Percentiles rank a stretch among this genome's conserved stretches.
These are phyloP conservation scores for Apostichopus leukothele DNA, from an alignment of 53 echinoderm and acorn worm species.

Conservation along the genomic window DNA sequence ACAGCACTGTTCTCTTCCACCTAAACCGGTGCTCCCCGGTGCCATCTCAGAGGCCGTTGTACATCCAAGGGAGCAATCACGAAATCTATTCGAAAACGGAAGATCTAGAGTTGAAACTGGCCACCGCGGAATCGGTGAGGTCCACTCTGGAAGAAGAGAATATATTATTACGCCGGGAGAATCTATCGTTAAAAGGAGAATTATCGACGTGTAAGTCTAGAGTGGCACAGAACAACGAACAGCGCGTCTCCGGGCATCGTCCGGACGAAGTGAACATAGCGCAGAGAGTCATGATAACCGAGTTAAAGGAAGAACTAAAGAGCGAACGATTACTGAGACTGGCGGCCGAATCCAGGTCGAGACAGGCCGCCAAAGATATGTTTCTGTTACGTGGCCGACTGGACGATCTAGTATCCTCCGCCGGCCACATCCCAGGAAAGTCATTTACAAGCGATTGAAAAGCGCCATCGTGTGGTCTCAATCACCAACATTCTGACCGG, in stretches of 20 bases:
- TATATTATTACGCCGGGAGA: not conserved
- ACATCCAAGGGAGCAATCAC: not conserved
- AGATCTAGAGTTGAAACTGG: conserved; percentile 12
- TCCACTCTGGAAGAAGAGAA: conserved; percentile 6
- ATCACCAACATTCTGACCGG: too few relatives aligned
- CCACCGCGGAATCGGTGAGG: conserved; percentile 5
- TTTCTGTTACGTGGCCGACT: not conserved
- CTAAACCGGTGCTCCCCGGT: not conserved
- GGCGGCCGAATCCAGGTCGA: conserved; percentile 13
- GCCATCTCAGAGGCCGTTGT: not conserved
- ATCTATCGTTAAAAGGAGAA: not conserved
- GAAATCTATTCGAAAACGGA: conserved; percentile 22
- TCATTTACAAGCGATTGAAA: not conserved
- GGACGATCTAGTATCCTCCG: not conserved
- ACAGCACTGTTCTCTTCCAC: not conserved
- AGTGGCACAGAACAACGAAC: not conserved
- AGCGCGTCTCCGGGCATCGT: too few relatives aligned
- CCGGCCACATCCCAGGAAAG: not conserved
- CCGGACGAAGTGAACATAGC: not conserved
- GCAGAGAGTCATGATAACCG: not conserved
- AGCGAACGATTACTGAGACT: conserved; percentile 11
- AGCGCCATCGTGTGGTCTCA: too few relatives aligned
- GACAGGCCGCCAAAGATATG: conserved; percentile 31
- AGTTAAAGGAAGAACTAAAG: not conserved
- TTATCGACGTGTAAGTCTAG: not conserved